These are phyloP conservation scores for Brachionus calyciflorus DNA, from an alignment of 1,140 invertebrate species.

Conservation along the genomic window DNA sequence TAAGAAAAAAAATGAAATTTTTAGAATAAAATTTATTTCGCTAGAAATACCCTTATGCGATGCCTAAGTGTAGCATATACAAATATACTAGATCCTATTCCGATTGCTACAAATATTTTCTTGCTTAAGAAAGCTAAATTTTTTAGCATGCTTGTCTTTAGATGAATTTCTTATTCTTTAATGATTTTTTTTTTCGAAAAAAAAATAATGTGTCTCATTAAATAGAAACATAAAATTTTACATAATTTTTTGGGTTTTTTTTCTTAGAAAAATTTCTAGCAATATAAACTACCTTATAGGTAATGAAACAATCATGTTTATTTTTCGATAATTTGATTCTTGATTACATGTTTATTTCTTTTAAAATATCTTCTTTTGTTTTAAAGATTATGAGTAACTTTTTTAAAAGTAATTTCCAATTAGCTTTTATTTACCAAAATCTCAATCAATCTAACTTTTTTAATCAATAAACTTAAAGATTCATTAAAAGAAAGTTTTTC, in stretches of 20 bases:
- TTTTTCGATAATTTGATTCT: too few species aligned
- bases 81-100: constrained; percentile 3
- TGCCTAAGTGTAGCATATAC: background rate
- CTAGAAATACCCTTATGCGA: background rate
- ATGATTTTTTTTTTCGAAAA: background rate
- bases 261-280: too few species aligned
- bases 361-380: constrained; percentile 19
- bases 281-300: too few species aligned
- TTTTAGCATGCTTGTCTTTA: constrained; percentile 40
- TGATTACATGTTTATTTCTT: too few species aligned
- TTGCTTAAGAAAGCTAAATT: background rate
- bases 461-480: too few species aligned
- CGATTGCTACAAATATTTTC: constrained; percentile 18
- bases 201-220: too few species aligned
- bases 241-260: too few species aligned
- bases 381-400: background rate
- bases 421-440: constrained; percentile 2
- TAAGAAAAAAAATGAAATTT: background rate
- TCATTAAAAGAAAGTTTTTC: too few species aligned
- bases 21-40: too few species aligned
- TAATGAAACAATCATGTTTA: too few species aligned
- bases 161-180: constrained; percentile 21
- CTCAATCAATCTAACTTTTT: background rate
- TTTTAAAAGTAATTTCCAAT: constrained; percentile 3
- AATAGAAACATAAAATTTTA: too few species aligned